Conservation (phyloP, 1,140 invertebrate species). For the Drosophila mayri region DNA sequence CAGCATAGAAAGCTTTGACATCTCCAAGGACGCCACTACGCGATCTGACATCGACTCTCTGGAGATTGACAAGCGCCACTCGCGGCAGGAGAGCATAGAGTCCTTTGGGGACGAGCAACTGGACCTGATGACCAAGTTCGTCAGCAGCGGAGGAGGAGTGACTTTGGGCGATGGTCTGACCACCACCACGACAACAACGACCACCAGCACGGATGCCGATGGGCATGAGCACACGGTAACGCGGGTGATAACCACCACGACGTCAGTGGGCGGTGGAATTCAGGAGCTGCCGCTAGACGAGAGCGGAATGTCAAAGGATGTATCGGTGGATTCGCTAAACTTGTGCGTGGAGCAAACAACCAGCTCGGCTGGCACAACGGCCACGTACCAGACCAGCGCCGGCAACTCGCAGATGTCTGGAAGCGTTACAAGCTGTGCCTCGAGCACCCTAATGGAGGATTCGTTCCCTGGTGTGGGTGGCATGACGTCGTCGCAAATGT, state of each 20-base stretch:
- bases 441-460: conserved; percentile 84
- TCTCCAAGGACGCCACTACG: conserved; percentile 82
- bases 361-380: conserved; percentile 91
- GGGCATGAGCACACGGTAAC: conserved; percentile 85
- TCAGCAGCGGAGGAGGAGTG: conserved; percentile 79
- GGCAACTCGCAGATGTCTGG: conserved; percentile 93
- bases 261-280: conserved; percentile 83
- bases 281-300: conserved; percentile 60
- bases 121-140: conserved; percentile 70
- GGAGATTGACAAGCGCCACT: conserved; percentile 83
- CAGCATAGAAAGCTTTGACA: conserved; percentile 88
- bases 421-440: conserved; percentile 89
- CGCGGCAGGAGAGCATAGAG: conserved; percentile 86
- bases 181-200: conserved; percentile 86
- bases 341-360: conserved; percentile 85
- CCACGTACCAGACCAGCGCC: conserved; percentile 92
- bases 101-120: conserved; percentile 85
- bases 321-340: conserved; percentile 79
- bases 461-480: conserved; percentile 76
- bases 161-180: conserved; percentile 82
- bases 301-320: conserved; percentile 71
- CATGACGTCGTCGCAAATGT: conserved; percentile 77
- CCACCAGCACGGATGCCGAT: conserved; percentile 86
- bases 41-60: conserved; percentile 81
- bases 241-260: conserved; percentile 86